Evolutionary conservation across 1,140 invertebrate genomes (phyloP).

Genomic region (Stegodyphus dumicola): DNA sequence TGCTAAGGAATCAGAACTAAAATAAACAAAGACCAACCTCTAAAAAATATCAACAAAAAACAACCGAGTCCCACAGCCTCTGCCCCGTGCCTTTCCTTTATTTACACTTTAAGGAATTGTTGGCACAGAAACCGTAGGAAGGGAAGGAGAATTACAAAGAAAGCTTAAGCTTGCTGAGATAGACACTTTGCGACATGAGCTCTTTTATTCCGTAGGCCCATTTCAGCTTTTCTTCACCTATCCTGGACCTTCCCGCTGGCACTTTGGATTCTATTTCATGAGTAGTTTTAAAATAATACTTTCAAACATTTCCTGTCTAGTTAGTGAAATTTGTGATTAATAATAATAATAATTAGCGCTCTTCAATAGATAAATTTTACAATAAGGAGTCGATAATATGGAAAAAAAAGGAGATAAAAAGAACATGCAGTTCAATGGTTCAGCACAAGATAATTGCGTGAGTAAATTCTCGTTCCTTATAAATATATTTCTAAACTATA

Average conservation of each 20-base stretch:
- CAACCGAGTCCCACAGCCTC: neutral
- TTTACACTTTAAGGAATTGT: slow-evolving; percentile 54
- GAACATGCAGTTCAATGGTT: slow-evolving; percentile 21
- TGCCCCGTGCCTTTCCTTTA: slow-evolving; percentile 28
- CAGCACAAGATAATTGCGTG: slow-evolving; percentile 6
- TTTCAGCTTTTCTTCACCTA: slow-evolving; percentile 3
- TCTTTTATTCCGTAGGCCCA: neutral
- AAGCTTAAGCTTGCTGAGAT: slow-evolving; percentile 32
- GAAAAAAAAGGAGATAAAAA: slow-evolving; percentile 35
- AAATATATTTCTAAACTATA: too few species aligned
- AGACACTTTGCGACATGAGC: slow-evolving; percentile 26
- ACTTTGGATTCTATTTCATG: neutral
- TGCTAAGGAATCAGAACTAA: neutral
- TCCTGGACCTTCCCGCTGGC: slow-evolving; percentile 4
- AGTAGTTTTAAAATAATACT: neutral
- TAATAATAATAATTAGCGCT: too few species aligned
- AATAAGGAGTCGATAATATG: neutral
- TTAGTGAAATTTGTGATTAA: neutral
- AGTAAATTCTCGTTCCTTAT: neutral
- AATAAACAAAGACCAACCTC: slow-evolving; percentile 29
- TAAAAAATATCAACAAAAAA: slow-evolving; percentile 39
- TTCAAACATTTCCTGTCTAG: neutral
- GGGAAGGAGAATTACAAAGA: slow-evolving; percentile 8
- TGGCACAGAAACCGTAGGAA: slow-evolving; percentile 19
- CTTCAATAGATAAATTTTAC: too few species aligned